Percentiles rank a stretch among this genome's conserved stretches.
Evolutionary conservation across 2,888 invertebrate genomes (phyloP).

Genomic region (Dasysyrphus tricinctus): DNA sequence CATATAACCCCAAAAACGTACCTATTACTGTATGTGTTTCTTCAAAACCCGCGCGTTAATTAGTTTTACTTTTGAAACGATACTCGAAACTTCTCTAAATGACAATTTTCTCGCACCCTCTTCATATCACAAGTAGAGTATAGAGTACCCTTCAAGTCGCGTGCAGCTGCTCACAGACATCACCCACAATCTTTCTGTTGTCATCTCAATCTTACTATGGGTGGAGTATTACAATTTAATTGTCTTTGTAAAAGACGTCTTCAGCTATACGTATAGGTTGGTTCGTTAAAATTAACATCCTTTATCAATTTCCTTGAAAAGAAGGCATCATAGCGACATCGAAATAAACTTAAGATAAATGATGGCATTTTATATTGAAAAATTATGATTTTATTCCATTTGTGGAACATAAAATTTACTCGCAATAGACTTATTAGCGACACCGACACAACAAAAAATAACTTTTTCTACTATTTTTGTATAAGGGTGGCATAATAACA

Average conservation of each 20-base stretch:
- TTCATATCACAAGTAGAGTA: not conserved
- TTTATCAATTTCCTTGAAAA: constrained; percentile 53
- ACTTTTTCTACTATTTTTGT: not conserved
- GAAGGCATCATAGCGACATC: constrained; percentile 2
- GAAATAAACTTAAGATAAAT: constrained; percentile 46
- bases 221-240: constrained; percentile 60
- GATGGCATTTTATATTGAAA: constrained; percentile 61
- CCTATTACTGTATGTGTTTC: not conserved
- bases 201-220: constrained; percentile 21
- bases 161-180: constrained; percentile 71
- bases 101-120: constrained; percentile 54
- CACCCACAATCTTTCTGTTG: constrained; percentile 42
- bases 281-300: constrained; percentile 65
- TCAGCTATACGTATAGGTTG: constrained; percentile 11
- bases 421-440: constrained; percentile 75
- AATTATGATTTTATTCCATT: constrained; percentile 69
- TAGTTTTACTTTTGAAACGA: constrained; percentile 53
- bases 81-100: constrained; percentile 54
- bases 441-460: not conserved
- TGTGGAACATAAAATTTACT: constrained; percentile 58
- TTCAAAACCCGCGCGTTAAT: constrained; percentile 45
- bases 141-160: constrained; percentile 66
- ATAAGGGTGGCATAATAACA: constrained; percentile 1
- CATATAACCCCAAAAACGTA: constrained; percentile 8
- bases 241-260: constrained; percentile 53